phyloP scores from a whole-genome alignment of 2,797 vertebrate genomes.

The Ciconia nigra region DNA sequence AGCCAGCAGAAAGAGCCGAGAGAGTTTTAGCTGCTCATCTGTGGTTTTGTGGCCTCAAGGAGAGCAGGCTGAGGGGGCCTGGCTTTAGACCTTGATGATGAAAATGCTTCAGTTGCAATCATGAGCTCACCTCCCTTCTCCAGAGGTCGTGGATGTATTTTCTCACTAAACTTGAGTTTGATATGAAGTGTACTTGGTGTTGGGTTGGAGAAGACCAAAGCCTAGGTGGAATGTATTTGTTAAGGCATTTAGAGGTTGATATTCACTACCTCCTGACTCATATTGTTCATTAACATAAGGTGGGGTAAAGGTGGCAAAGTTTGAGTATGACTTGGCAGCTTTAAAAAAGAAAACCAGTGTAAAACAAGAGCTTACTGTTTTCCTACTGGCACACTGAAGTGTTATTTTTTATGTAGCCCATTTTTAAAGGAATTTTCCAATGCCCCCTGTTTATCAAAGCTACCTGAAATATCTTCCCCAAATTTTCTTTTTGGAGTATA shows the following conservation, averaged over 20 bases:
- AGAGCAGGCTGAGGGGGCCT: not conserved
- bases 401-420: not conserved
- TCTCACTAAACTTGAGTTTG: not conserved
- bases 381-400: not conserved
- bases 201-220: not conserved
- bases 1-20: not conserved
- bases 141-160: not conserved
- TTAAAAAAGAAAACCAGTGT: not conserved
- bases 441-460: not conserved
- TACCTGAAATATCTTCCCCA: not conserved
- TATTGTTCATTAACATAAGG: not conserved
- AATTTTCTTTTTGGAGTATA: not conserved
- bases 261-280: not conserved
- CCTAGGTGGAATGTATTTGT: not conserved
- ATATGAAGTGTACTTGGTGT: not conserved
- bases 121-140: not conserved
- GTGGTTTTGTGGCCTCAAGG: not conserved
- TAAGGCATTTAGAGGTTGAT: not conserved
- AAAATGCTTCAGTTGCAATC: not conserved
- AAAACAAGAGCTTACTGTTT: not conserved
- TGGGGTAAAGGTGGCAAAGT: not conserved
- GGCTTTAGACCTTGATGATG: not conserved
- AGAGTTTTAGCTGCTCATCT: not conserved
- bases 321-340: not conserved
- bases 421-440: not conserved